phyloP scores from a whole-genome alignment of 2,888 invertebrate genomes.

The Volucella inflata region DNA sequence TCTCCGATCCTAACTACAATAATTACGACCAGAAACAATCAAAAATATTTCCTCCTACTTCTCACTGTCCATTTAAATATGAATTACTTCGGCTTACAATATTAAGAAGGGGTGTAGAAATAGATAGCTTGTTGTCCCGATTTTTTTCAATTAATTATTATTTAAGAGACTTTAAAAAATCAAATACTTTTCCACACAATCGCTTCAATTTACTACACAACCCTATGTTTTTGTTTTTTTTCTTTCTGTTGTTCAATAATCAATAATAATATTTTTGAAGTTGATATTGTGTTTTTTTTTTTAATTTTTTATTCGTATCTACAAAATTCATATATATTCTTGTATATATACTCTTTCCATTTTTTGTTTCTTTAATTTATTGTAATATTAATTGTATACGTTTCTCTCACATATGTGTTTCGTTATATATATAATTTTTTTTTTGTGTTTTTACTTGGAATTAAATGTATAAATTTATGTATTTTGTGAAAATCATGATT shows the following conservation, averaged over 20 bases:
- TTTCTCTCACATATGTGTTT: conserved; percentile 74
- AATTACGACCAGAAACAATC: too few species aligned
- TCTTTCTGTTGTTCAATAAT: conserved; percentile 51
- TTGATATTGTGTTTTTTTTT: conserved; percentile 32
- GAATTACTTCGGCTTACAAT: conserved; percentile 2
- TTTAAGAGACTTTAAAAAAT: neutral
- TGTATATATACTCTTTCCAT: conserved; percentile 31
- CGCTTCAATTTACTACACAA: conserved; percentile 60
- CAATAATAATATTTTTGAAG: conserved; percentile 65
- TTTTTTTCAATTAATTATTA: conserved; percentile 18
- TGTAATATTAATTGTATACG: conserved; percentile 75
- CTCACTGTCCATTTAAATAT: conserved; percentile 1
- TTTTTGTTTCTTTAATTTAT: conserved; percentile 62
- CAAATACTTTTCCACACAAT: conserved; percentile 58
- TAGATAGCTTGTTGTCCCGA: conserved; percentile 41
- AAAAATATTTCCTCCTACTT: neutral
- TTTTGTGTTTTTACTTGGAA: conserved; percentile 57
- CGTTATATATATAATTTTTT: conserved; percentile 41
- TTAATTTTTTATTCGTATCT: conserved; percentile 66
- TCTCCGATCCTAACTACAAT: too few species aligned
- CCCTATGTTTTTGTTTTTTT: conserved; percentile 29
- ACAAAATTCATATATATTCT: conserved; percentile 65
- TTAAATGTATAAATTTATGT: conserved; percentile 73
- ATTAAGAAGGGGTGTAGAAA: conserved; percentile 65
- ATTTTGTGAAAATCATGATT: conserved; percentile 71